These are phyloP conservation scores for Zaprionus africanus DNA, from an alignment of 1,140 invertebrate genomes.

Conservation along the genomic window DNA sequence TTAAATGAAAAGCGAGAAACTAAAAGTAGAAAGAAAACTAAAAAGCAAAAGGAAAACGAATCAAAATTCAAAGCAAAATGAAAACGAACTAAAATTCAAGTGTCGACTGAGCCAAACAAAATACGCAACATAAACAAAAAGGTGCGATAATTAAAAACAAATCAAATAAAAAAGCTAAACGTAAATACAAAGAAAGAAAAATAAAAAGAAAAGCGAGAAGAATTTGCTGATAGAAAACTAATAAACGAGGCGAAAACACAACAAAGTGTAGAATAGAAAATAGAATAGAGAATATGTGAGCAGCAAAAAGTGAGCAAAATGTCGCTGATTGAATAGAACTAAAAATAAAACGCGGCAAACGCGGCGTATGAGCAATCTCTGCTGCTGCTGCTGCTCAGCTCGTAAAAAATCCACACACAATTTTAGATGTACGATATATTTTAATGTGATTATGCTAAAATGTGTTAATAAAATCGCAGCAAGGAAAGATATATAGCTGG, in stretches of 20 bases:
- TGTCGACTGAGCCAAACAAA: conserved; percentile 17
- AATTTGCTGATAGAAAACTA: conserved; percentile 47
- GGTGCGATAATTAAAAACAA: conserved; percentile 54
- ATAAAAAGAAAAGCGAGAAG: conserved; percentile 20
- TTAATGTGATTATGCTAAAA: conserved; percentile 51
- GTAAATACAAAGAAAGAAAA: conserved; percentile 12
- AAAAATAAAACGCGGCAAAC: conserved; percentile 76
- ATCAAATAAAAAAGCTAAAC: conserved; percentile 13
- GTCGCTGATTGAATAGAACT: conserved; percentile 80
- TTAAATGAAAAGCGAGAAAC: neutral
- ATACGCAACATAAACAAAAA: conserved; percentile 46
- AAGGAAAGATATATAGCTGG: neutral
- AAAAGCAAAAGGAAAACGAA: neutral
- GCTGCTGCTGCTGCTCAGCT: conserved; percentile 37
- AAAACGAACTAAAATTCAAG: neutral
- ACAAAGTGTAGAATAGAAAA: conserved; percentile 20
- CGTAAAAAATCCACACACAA: conserved; percentile 28
- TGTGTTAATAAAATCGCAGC: conserved; percentile 54
- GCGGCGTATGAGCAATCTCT: conserved; percentile 72
- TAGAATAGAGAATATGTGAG: conserved; percentile 25
- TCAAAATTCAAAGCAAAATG: neutral
- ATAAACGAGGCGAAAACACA: conserved; percentile 16
- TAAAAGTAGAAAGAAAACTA: neutral
- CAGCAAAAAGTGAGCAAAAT: conserved; percentile 57
- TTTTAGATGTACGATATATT: conserved; percentile 31